Conservation (phyloP, 2,888 invertebrate species). For the Aricia artaxerxes region DNA sequence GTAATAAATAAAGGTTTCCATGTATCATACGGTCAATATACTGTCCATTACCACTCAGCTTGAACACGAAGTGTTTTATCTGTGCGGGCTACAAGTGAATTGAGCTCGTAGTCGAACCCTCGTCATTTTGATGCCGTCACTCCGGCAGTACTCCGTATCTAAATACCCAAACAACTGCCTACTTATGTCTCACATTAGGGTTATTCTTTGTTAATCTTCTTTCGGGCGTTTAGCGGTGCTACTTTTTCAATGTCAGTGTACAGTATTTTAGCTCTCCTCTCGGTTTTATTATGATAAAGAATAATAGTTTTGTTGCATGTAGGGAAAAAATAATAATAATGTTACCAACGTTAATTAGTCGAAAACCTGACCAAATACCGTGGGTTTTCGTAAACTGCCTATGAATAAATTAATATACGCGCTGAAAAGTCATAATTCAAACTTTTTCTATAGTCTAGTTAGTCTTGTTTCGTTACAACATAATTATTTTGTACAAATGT, state of each 20-base stretch:
- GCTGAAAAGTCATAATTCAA: too few species aligned
- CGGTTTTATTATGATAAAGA: too few species aligned
- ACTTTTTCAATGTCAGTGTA: background rate
- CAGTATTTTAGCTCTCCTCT: too few species aligned
- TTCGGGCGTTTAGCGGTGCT: background rate
- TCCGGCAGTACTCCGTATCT: constrained; percentile 32
- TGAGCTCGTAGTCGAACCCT: constrained; percentile 48
- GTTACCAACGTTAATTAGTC: too few species aligned
- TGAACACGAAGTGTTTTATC: constrained; percentile 39
- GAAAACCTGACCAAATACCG: too few species aligned
- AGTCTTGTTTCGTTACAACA: too few species aligned
- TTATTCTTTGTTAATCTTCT: constrained; percentile 14
- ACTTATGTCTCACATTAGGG: constrained; percentile 30
- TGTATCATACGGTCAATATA: background rate
- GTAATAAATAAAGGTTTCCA: background rate
- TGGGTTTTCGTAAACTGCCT: too few species aligned
- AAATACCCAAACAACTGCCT: constrained; percentile 35
- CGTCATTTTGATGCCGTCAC: constrained; percentile 52
- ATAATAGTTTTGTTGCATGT: too few species aligned
- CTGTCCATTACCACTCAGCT: constrained; percentile 23
- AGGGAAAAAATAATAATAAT: too few species aligned
- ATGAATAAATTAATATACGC: too few species aligned
- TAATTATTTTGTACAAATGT: too few species aligned
- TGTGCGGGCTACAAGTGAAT: constrained; percentile 37
- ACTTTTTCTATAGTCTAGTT: too few species aligned